Evolutionary conservation across 2,888 invertebrate genomes (phyloP).

Genomic region (Agapostemon virescens): DNA sequence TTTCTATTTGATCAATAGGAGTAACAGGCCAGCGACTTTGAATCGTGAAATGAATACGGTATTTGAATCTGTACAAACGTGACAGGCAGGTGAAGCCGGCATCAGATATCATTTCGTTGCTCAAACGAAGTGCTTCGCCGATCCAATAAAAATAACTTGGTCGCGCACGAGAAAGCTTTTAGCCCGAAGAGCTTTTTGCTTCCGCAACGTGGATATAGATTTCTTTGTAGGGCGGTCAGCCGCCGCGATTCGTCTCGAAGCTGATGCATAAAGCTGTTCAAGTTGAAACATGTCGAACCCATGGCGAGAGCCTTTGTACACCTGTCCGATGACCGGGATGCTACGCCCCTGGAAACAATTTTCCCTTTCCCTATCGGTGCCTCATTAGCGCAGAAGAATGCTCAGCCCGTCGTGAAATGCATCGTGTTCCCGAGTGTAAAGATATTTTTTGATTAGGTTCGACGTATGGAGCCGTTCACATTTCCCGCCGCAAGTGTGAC

Average conservation of each 20-base stretch:
- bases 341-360: background rate
- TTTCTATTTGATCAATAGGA: background rate
- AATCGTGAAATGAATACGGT: constrained; percentile 34
- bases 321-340: background rate
- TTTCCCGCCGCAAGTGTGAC: too few relatives aligned
- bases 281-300: constrained; percentile 23
- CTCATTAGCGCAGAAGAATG: constrained; percentile 9
- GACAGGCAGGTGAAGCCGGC: constrained; percentile 33
- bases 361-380: constrained; percentile 32
- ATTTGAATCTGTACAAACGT: constrained; percentile 47
- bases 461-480: too few relatives aligned
- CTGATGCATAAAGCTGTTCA: constrained; percentile 54
- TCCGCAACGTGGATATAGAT: constrained; percentile 55
- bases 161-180: constrained; percentile 60
- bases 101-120: constrained; percentile 53
- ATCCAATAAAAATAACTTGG: constrained; percentile 64
- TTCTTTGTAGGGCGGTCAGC: constrained; percentile 63
- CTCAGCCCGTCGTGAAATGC: background rate
- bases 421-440: background rate
- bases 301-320: constrained; percentile 21
- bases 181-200: constrained; percentile 63
- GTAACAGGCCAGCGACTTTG: background rate
- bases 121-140: constrained; percentile 52
- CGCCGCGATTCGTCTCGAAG: constrained; percentile 59
- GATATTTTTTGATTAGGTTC: background rate